Conservation (phyloP, 2,113 vertebrate species). For the Oreocharis arfaki region DNA sequence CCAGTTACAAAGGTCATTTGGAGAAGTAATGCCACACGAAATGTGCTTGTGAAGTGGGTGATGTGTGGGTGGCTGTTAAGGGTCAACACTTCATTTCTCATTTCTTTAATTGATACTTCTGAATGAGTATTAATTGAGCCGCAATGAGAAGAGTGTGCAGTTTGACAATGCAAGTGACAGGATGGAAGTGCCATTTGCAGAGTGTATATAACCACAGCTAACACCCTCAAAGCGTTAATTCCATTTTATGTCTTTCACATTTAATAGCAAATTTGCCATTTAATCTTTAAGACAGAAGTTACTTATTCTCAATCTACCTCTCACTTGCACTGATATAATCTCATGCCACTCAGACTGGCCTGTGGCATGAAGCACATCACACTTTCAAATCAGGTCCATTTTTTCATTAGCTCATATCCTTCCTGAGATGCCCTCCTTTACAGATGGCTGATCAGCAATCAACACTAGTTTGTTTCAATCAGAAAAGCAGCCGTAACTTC, state of each 20-base stretch:
- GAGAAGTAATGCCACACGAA: slow-evolving; percentile 37
- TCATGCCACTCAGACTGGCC: slow-evolving; percentile 66
- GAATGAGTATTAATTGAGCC: slow-evolving; percentile 55
- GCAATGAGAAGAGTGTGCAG: slow-evolving; percentile 22
- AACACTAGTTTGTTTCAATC: slow-evolving; percentile 92
- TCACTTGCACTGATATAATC: slow-evolving; percentile 60
- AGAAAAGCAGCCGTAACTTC: slow-evolving; percentile 80
- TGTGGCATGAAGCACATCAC: slow-evolving; percentile 76
- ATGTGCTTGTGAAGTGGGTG: slow-evolving; percentile 6
- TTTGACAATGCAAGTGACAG: slow-evolving; percentile 47
- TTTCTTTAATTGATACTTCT: slow-evolving; percentile 44
- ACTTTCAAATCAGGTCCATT: slow-evolving; percentile 85
- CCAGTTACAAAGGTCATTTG: slow-evolving; percentile 55
- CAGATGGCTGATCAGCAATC: slow-evolving; percentile 93
- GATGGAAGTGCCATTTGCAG: slow-evolving; percentile 25
- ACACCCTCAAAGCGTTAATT: slow-evolving; percentile 67
- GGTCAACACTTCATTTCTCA: slow-evolving; percentile 44
- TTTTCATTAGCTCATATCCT: slow-evolving; percentile 89
- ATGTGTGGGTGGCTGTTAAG: slow-evolving; percentile 7
- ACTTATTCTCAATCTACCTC: slow-evolving; percentile 74
- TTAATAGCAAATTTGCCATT: slow-evolving; percentile 72
- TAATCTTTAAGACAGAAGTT: slow-evolving; percentile 77
- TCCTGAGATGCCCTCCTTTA: slow-evolving; percentile 85
- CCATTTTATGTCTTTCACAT: slow-evolving; percentile 73
- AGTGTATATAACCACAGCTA: slow-evolving; percentile 30